Conservation (phyloP, 1,140 invertebrate species). For the Portunus trituberculatus region DNA sequence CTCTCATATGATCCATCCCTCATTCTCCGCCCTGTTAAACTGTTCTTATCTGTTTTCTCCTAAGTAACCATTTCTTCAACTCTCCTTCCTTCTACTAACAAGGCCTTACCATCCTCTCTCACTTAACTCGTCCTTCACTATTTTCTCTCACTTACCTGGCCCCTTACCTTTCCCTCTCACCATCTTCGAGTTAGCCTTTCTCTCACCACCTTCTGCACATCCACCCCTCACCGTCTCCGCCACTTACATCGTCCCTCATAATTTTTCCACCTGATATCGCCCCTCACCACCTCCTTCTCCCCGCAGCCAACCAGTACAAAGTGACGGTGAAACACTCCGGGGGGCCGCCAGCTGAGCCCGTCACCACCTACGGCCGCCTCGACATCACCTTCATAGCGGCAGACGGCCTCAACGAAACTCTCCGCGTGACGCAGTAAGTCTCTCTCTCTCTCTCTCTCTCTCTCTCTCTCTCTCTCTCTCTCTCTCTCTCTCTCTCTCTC, state of each 20-base stretch:
- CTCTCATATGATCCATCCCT: neutral
- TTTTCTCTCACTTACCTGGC: neutral
- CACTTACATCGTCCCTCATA: neutral
- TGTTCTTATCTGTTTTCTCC: too few relatives aligned
- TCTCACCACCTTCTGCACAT: neutral
- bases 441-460: neutral
- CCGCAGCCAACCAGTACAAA: conserved; percentile 94
- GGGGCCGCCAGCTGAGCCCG: conserved; percentile 83
- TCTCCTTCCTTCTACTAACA: conserved; percentile 84
- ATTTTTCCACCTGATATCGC: neutral
- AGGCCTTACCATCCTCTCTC: neutral
- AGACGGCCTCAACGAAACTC: conserved; percentile 91
- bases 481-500: conserved; percentile 35
- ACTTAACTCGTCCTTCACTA: neutral
- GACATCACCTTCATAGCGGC: conserved; percentile 91
- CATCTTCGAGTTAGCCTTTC: neutral
- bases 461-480: conserved; percentile 33
- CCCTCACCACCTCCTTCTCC: conserved; percentile 81
- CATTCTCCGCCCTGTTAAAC: too few relatives aligned
- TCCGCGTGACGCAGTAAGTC: conserved; percentile 90
- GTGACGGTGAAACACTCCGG: conserved; percentile 88
- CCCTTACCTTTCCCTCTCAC: neutral
- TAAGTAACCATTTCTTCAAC: conserved; percentile 83
- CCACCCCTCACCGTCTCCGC: neutral
- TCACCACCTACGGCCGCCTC: conserved; percentile 89